Evolutionary conservation across 1,140 invertebrate genomes (phyloP).

Genomic region (Polyergus mexicanus): DNA sequence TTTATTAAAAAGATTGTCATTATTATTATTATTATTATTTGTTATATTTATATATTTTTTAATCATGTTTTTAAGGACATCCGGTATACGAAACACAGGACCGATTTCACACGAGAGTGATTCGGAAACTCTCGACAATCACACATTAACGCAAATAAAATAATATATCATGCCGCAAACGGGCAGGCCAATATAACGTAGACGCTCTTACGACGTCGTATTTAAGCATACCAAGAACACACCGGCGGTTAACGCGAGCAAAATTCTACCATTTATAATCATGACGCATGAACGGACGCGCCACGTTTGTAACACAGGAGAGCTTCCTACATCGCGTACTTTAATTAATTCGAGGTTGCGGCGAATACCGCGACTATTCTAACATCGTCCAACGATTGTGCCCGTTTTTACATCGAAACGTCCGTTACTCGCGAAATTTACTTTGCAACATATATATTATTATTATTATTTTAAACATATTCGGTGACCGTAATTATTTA

Average conservation of each 20-base stretch:
- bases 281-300: conserved; percentile 33
- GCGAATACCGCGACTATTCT: conserved; percentile 18
- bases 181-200: conserved; percentile 1
- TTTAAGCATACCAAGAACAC: conserved; percentile 26
- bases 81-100: background rate
- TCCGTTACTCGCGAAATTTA: conserved; percentile 36
- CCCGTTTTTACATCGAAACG: conserved; percentile 35
- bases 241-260: conserved; percentile 33
- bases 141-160: conserved; percentile 34
- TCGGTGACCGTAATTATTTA: background rate
- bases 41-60: too few species aligned
- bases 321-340: conserved; percentile 28
- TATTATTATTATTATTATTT: too few species aligned
- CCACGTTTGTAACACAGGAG: conserved; percentile 23
- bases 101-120: background rate
- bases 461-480: conserved; percentile 21
- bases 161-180: conserved; percentile 38
- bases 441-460: background rate
- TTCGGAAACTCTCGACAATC: conserved; percentile 18
- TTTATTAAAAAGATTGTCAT: background rate
- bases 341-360: conserved; percentile 54
- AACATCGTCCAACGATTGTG: conserved; percentile 36
- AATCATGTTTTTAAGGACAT: background rate
- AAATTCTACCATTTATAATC: conserved; percentile 54
- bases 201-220: conserved; percentile 15